Evolutionary conservation across 2,888 invertebrate genomes (phyloP), one percentile per base, ranked within the genome.

Genomic region (Ennomos quercinarius): DNA sequence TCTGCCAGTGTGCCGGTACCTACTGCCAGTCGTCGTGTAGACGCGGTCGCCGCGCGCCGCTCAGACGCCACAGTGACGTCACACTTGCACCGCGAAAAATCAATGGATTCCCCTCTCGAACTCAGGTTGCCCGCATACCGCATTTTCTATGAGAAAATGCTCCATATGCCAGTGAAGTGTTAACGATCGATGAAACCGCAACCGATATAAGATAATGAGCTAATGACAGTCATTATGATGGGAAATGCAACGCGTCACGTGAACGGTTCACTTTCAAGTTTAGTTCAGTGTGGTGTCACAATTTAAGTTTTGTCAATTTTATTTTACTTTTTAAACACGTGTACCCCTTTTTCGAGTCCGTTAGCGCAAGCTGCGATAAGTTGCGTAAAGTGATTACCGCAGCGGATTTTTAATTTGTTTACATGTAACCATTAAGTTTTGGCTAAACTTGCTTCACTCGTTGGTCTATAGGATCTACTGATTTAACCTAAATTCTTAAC

Each of bases 31-130:
- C 84, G 87, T 79, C 85, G 84, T 81, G 78, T 84, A 87, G 88
- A 86, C 89, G 89, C 86, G 86, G 77, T 79, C 87, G 89, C 89
- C 89, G 91, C 90, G 90, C 90, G 90, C 88, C 88, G 84, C 72
- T 65, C 76, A 80, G 83, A 81, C 87, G 87, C 84, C 82, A 69
- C 74, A 67, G 82, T 89, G 88, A 90, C 91, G 91, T 90, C 83
- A 87, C 63, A 81, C 76, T 80, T 84, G 81, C 84, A 83, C 74
- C 86, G 86, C 86, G 89, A 90, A 90, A 91, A 91, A 92, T 91
- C 91, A 89, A 92, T 91, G 89, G 85, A 85, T 86, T 80, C 81
- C 83, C 78, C 77, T 74, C 40, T 81, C 76, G 78, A 81, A 82
- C 54, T 27, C 57, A 89, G 89, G 89, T 90, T 87, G 81, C 81